Base-by-base conservation (phyloP, 1,140 invertebrate genomes). In the Zaprionus kolodkinae region DNA sequence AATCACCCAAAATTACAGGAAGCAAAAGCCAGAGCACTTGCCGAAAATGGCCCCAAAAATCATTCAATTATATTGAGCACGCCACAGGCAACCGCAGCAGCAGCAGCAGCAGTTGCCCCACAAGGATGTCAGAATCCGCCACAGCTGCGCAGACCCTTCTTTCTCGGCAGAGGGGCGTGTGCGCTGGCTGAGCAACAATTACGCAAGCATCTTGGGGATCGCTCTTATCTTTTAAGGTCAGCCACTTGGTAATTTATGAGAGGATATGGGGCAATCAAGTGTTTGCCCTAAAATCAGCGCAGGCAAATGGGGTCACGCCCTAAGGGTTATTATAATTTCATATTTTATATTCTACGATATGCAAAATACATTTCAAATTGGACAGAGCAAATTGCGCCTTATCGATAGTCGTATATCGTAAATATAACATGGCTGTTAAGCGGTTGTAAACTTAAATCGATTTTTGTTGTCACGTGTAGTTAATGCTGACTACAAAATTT, bases 1-100 rank as follows among this genome's bases (percentile, higher is more conserved):
- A 77, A 87, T 88, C 80, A 79, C 80, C 80, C 71, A 81, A 87
- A 87, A 88, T 87, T 87, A 71, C 84, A 88, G 84, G 83, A 87
- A 88, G 80, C 80, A 78, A 88, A 67, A 71, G 36, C 45, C 6
- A 65, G 21, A 72, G 73, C 84, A 88, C 84, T 88, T 87, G 83
- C 67, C 73, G 79, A 83, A 83, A 85, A 81, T 80, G 78, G 70
- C 40, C 64, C 83, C 83, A 65, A 86, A 87, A 88, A 87, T 87
- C 84, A 88, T 87, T 87, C 84, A 87, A 87, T 87, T 87, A 87
- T 75, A 52, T 43, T 71, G 48, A 40, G 48, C 56, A 38, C 17
- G 66, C 65, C 75, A 73, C 67, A 48, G 68, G 69, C 62, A 50
- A 64, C 60, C 52, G 11, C 59, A 75, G 43, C 36, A 45, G 17